Base-by-base conservation (phyloP, 2,797 vertebrate species). In the Vireo griseus region DNA sequence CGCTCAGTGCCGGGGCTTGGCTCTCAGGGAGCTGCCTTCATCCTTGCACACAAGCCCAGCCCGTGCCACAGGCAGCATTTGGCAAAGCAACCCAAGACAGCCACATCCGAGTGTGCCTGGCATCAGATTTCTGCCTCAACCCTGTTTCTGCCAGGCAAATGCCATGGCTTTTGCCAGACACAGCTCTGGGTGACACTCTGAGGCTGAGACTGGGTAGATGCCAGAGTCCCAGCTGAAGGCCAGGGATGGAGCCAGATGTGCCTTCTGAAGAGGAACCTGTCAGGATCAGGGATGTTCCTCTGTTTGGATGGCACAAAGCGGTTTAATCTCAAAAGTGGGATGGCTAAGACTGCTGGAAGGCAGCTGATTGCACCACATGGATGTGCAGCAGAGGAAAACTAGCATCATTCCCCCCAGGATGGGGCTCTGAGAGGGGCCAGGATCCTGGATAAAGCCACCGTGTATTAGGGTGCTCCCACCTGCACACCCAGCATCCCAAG, bases 1-100 rank as follows among this genome's bases (percentile, higher is more conserved):
- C 0, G 0, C 52, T 88, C 54, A 90, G n/a, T 8, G 28, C 20
- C 0, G 0, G 14, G 62, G 25, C 50, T 33, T 47, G 71, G 28
- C 52, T 69, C 48, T 52, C 35, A 0, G 26, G 37, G 63, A 69
- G 33, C 33, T 62, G 55, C 54, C 54, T 4, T 2, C 24, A 18
- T 11, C 74, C 71, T 62, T 40, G 22, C 11, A 18, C 51, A 69
- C 28, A 18, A 94, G 39, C 33, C n/a, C 29, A 25, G 37, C 39
- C 55, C 0, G 0, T 1, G 10, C 55, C 6, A 6, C 50, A 29
- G 40, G 31, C 31, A 26, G 26, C 50, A 61, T 12, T 39, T 0
- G 2, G 28, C 54, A 74, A 37, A 85, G 40, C 68, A 63, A 33
- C 37, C 57, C 68, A 10, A 62, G 37, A 18, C 22, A 57, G 44